These are phyloP conservation scores for Frankliniella fusca DNA, from an alignment of 2,888 invertebrate species.

Conservation along the genomic window DNA sequence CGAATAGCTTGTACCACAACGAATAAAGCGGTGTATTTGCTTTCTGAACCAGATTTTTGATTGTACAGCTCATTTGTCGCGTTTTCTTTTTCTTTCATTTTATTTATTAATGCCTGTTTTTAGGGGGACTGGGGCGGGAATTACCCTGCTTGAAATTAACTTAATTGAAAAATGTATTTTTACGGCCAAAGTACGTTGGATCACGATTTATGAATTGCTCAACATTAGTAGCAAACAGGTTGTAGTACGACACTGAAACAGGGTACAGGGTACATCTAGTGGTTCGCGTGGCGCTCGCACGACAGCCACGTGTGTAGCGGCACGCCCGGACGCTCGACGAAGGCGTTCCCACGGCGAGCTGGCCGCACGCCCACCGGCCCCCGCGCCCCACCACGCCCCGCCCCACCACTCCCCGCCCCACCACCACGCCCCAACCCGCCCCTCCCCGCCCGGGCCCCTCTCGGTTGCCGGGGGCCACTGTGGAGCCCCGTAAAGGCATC, in stretches of 20 bases:
- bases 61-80: too few species aligned
- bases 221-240: too few species aligned
- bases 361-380: not conserved
- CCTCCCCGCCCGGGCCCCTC: not conserved
- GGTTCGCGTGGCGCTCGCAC: conserved; percentile 14
- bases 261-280: not conserved
- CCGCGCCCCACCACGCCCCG: not conserved
- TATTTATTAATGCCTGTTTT: too few species aligned
- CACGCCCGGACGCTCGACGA: not conserved
- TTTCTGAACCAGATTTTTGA: too few species aligned
- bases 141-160: too few species aligned
- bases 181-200: too few species aligned
- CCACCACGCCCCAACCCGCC: not conserved
- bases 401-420: not conserved
- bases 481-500: conserved; percentile 13
- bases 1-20: too few species aligned
- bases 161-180: too few species aligned
- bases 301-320: conserved; percentile 14
- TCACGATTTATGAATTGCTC: too few species aligned
- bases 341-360: not conserved
- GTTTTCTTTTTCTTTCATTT: too few species aligned
- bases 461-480: not conserved
- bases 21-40: too few species aligned
- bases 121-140: too few species aligned
- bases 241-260: not conserved